Percentiles rank a stretch among this genome's conserved stretches.
Evolutionary conservation across 2,113 vertebrate genomes (phyloP).

Genomic region (Willisornis vidua): DNA sequence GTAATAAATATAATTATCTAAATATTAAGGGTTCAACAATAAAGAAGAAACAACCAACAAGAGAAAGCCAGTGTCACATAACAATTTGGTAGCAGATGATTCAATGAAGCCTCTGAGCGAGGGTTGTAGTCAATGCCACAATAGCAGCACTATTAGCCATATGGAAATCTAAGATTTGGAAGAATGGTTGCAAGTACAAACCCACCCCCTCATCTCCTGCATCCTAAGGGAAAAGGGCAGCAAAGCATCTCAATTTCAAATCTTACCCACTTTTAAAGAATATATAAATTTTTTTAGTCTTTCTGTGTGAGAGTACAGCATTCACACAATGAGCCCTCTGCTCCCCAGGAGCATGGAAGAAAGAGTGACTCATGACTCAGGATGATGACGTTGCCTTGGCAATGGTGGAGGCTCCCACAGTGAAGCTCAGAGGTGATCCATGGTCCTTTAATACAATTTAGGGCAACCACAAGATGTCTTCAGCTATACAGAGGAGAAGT

Average conservation of each 20-base stretch:
- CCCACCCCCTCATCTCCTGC: constrained; percentile 37
- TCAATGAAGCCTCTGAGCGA: constrained; percentile 9
- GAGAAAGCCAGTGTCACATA: background rate
- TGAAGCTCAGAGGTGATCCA: background rate
- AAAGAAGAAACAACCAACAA: background rate
- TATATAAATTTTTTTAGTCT: background rate
- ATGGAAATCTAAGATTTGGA: constrained; percentile 40
- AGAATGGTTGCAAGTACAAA: constrained; percentile 33
- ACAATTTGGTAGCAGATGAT: background rate
- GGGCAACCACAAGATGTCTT: background rate
- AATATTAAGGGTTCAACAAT: background rate
- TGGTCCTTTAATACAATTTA: background rate
- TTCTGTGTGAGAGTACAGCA: background rate
- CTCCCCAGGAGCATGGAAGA: background rate
- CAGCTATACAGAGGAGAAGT: background rate
- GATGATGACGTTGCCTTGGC: background rate
- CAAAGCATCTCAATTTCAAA: background rate
- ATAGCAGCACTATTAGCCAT: constrained; percentile 10
- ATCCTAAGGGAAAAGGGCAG: constrained; percentile 32
- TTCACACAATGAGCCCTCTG: background rate
- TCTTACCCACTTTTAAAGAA: background rate
- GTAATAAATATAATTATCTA: background rate
- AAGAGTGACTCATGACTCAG: background rate
- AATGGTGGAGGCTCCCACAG: background rate
- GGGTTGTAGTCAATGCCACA: constrained; percentile 22